Base-by-base conservation (phyloP, 2,113 vertebrate genomes). In the Anser cygnoides region DNA sequence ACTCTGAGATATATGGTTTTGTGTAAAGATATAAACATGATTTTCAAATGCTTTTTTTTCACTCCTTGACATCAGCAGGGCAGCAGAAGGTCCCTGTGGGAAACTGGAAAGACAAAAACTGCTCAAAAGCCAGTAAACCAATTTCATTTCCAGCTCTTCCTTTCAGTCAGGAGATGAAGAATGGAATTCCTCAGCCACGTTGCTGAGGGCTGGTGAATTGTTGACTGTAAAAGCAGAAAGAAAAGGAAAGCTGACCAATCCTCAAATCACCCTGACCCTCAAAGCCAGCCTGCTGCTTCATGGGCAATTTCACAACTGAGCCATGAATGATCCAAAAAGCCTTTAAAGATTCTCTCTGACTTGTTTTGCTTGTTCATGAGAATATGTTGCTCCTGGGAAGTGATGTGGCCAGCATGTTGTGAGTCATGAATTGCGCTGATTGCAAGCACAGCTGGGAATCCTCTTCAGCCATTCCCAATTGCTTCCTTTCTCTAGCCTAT, bases 351-450 rank as follows among this genome's bases (percentile, higher is more conserved):
- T 87, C 66, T 87, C 77, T 94, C 89, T 4, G 41, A 66, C 87
- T 95, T 96, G 91, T 96, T 96, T 93, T 96, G 92, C 95, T 97
- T 96, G 94, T 96, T 97, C 95, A 96, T 94, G 93, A 95, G 96
- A 95, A 95, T 96, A 91, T 95, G 92, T 97, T 89, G 95, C 94
- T 96, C 96, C 94, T 96, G 96, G 95, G 91, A 97, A 96, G 92
- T 93, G 94, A 94, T 96, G 96, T 97, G 96, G 96, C 96, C 95
- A 96, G 96, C 96, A 80, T 94, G 95, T 96, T 96, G 96, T 89
- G 96, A 96, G 93, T 96, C 96, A 96, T 97, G 96, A 97, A 97
- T 97, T 94, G 96, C 96, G 91, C 95, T 97, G 96, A 97, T 97
- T 97, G 92, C 96, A 93, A 87, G 96, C 96, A 97, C 96, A 97